Percentiles rank a stretch among this genome's conserved stretches.
These are phyloP conservation scores for Chirona hameri DNA, from an alignment of 2,888 invertebrate genomes.

Conservation along the genomic window DNA sequence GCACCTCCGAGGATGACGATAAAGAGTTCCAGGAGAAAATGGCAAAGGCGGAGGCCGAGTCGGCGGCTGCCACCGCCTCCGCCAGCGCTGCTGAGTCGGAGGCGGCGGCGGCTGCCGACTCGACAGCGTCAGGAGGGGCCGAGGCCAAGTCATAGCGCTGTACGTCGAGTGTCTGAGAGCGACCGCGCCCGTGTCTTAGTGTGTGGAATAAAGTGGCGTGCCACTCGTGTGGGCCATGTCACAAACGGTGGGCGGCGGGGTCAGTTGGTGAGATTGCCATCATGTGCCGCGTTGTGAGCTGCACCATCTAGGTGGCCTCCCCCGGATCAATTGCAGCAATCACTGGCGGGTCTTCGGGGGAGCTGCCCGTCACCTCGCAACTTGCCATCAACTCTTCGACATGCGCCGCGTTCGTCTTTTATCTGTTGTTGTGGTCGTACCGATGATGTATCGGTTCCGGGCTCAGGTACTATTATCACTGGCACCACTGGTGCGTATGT, in stretches of 20 bases:
- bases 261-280: too few species aligned
- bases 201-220: background rate
- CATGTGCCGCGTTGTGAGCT: too few species aligned
- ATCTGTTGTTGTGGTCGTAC: background rate
- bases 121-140: background rate
- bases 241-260: background rate
- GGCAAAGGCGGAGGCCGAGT: conserved; percentile 25
- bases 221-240: too few species aligned
- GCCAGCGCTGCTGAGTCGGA: background rate
- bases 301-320: background rate
- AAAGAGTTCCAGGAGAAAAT: conserved; percentile 28
- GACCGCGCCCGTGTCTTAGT: background rate
- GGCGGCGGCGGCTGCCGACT: background rate
- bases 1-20: conserved; percentile 53
- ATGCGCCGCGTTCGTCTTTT: too few species aligned
- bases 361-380: background rate
- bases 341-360: background rate
- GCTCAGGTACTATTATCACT: too few species aligned
- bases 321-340: background rate
- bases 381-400: background rate
- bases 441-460: background rate
- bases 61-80: background rate
- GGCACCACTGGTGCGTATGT: too few species aligned
- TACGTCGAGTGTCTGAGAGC: background rate
- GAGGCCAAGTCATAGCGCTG: background rate